These are phyloP conservation scores for Epistrophella euchroma DNA, from an alignment of 2,888 invertebrate species.

Conservation along the genomic window DNA sequence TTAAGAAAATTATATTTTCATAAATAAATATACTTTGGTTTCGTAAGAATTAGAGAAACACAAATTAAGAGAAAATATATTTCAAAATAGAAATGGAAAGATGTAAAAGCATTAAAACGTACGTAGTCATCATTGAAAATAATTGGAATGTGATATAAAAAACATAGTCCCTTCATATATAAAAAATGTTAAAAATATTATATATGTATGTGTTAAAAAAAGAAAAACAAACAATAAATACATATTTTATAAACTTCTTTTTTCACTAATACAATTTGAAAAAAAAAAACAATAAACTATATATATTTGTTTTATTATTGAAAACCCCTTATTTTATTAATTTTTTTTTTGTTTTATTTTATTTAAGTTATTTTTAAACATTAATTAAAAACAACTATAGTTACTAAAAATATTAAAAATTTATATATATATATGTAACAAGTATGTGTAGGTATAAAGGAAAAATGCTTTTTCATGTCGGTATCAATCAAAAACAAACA, in stretches of 20 bases:
- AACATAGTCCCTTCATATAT: slow-evolving; percentile 83
- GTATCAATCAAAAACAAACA: slow-evolving; percentile 46
- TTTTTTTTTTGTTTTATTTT: slow-evolving; percentile 63
- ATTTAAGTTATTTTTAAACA: slow-evolving; percentile 46
- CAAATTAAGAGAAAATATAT: slow-evolving; percentile 26
- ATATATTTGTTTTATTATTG: slow-evolving; percentile 43
- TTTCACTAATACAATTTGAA: slow-evolving; percentile 28
- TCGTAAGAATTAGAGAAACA: slow-evolving; percentile 11
- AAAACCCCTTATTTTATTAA: slow-evolving; percentile 22
- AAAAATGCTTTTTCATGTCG: slow-evolving; percentile 70
- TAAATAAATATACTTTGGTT: not conserved
- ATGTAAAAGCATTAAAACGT: slow-evolving; percentile 74
- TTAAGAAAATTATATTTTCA: slow-evolving; percentile 11
- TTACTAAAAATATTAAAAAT: slow-evolving; percentile 62
- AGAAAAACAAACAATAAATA: slow-evolving; percentile 15
- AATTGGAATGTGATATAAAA: slow-evolving; percentile 84
- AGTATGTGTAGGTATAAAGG: slow-evolving; percentile 31
- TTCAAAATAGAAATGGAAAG: slow-evolving; percentile 45
- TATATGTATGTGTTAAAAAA: slow-evolving; percentile 33
- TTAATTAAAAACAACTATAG: slow-evolving; percentile 52
- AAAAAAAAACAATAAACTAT: slow-evolving; percentile 30
- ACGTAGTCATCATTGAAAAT: slow-evolving; percentile 79
- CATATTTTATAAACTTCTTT: slow-evolving; percentile 36
- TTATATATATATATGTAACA: slow-evolving; percentile 21
- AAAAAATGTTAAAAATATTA: slow-evolving; percentile 61